Base-by-base conservation (phyloP, 2,113 vertebrate genomes). In the Turnix velox region DNA sequence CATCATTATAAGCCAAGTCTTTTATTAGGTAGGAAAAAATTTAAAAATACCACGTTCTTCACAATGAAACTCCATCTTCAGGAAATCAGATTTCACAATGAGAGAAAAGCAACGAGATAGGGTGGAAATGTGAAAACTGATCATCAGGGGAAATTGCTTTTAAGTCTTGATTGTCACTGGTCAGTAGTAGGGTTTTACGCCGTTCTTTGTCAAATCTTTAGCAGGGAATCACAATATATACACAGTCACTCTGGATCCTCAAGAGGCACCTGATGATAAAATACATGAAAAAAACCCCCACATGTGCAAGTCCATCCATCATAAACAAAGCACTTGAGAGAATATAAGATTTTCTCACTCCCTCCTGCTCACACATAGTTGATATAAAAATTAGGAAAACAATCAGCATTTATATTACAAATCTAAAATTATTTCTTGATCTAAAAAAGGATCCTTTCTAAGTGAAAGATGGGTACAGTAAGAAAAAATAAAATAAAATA, bases 191-290 rank as follows among this genome's bases (percentile, higher is more conserved):
- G 42, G 27, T 75, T 95, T 89, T 91, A 79, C 71, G 82, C 54
- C 27, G 89, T 92, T 55, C n/a, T 79, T 62, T 92, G 92, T 87
- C 94, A 92, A 79, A 87, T 13, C 51, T 85, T 87, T 89, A 89
- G 78, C 74, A 89, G 84, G 88, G 67, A 93, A 95, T 58, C 81
- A 89, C 51, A 88, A 33, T 49, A 12, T 4, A 63, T 75, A 46
- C 58, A 82, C 84, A 91, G 78, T 31, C 40, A 65, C n/a, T 73
- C 87, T 92, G 81, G 95, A 84, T 52, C 69, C 12, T 14, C 73
- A 88, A 93, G 73, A 94, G 45, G 0, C 51, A 79, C 71, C 75
- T 91, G 78, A 75, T 92, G 81, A 55, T 49, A n/a, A 79, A 80
- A 18, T 28, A 67, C 49, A 79, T 74, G 66, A 89, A 80, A 57